These are phyloP conservation scores for Pelobates fuscus DNA, from an alignment of 2,113 vertebrate species.

Conservation along the genomic window DNA sequence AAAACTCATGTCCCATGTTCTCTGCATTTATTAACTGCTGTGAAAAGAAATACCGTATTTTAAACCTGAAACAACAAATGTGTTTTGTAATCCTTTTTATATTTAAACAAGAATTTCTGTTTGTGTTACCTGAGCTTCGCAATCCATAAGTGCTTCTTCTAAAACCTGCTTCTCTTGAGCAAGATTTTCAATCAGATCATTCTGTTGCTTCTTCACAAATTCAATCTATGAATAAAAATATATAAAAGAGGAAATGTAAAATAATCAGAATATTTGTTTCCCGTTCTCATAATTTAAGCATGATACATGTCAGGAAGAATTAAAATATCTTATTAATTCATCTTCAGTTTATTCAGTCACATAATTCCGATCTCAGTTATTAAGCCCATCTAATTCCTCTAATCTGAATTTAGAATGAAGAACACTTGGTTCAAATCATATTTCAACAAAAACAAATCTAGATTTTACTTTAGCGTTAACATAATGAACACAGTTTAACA, in stretches of 20 bases:
- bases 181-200: slow-evolving; percentile 69
- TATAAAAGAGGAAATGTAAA: too few species aligned
- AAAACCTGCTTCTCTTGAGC: slow-evolving; percentile 64
- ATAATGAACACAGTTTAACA: too few species aligned
- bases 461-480: too few species aligned
- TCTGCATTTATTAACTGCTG: slow-evolving; percentile 56
- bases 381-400: too few species aligned
- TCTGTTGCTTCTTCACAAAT: slow-evolving; percentile 79
- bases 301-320: not conserved
- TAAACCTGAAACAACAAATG: slow-evolving; percentile 28
- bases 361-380: too few species aligned
- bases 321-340: not conserved
- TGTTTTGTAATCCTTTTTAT: slow-evolving; percentile 15
- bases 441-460: too few species aligned
- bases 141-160: slow-evolving; percentile 70
- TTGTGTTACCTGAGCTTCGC: slow-evolving; percentile 69
- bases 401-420: too few species aligned
- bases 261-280: not conserved
- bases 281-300: not conserved
- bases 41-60: slow-evolving; percentile 26
- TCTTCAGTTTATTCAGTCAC: too few species aligned
- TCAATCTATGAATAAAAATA: slow-evolving; percentile 69
- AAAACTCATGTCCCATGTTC: slow-evolving; percentile 55
- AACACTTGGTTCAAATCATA: too few species aligned
- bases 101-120: slow-evolving; percentile 4